Evolutionary conservation across 2,797 vertebrate genomes (phyloP), one percentile per base, ranked within the genome.

Genomic region (Pyrrhura leucotis): DNA sequence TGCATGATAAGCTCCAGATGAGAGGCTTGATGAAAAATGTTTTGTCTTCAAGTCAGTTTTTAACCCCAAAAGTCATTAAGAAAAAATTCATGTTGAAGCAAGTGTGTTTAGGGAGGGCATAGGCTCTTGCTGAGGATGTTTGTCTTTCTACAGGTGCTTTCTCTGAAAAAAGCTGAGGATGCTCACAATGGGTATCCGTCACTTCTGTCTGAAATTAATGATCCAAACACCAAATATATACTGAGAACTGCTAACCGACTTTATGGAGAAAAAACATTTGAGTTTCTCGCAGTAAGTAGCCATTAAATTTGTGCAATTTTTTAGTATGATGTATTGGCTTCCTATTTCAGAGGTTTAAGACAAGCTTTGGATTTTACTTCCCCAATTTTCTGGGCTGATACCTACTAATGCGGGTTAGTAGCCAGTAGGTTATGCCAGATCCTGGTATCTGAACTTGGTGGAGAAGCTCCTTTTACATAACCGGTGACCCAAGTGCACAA

Each of bases 161-260:
- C 77, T 74, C 85, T 98, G 61, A 93, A 71, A 14, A 82, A 74
- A 10, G 51, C 73, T 8, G 40, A 63, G n/a, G 92, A 97, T 53
- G 78, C 93, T 73, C 97, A 98, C 35, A 53, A 37, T 9, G 95
- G n/a, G 6, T 98, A 98, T 82, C 97, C 98, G 78, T 84, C 83
- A 4, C 97, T 99, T 93, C 97, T 99, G 53, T 69, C 69, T 3
- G 92, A 98, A 74, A 95, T 99, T 31, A 99, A 99, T 63, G 97
- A 98, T 84, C 76, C 97, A 3, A 95, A 66, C 4, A 95, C 96
- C n/a, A 97, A 98, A 2, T 99, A 98, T 15, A 56, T 98, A 33
- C 98, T 99, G 92, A 98, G 97, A 78, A 94, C 97, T 5, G 99
- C 99, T 31, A 99, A 98, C 95, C 97, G 98, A 10, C 98, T 99